These are phyloP conservation scores for Coreoperca whiteheadi DNA, from an alignment of 2,113 vertebrate genomes.

Conservation along the genomic window DNA sequence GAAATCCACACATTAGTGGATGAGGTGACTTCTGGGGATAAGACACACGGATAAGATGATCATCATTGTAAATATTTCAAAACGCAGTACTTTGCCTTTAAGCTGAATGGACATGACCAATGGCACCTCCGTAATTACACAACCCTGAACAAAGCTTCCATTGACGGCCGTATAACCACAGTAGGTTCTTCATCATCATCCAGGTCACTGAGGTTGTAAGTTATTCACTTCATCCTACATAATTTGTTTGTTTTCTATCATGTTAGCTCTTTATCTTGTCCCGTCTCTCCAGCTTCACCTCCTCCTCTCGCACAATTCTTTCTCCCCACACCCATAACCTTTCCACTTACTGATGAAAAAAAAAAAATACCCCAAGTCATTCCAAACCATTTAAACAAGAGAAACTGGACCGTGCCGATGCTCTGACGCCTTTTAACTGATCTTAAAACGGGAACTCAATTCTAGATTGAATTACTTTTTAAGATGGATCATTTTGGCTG, in stretches of 20 bases:
- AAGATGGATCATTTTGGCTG: slow-evolving; percentile 34
- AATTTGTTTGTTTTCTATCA: not conserved
- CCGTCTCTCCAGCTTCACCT: not conserved
- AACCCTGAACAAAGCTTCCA: not conserved
- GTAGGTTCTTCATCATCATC: not conserved
- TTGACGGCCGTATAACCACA: not conserved
- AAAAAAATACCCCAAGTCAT: not conserved
- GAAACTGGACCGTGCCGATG: not conserved
- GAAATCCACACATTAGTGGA: no score
- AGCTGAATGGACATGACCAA: not conserved
- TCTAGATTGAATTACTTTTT: slow-evolving; percentile 38
- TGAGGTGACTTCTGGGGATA: not conserved
- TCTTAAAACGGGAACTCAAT: not conserved
- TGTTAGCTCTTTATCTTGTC: not conserved
- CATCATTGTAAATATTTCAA: not conserved
- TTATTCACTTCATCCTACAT: not conserved
- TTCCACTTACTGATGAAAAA: not conserved
- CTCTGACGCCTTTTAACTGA: slow-evolving; percentile 16
- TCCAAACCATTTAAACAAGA: not conserved
- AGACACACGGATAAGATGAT: not conserved
- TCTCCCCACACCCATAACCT: not conserved
- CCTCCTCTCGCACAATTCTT: not conserved
- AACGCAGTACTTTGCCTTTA: not conserved
- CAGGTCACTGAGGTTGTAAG: not conserved
- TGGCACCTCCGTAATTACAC: not conserved